Base-by-base conservation (phyloP, 2,113 vertebrate genomes). In the Steatornis caripensis region DNA sequence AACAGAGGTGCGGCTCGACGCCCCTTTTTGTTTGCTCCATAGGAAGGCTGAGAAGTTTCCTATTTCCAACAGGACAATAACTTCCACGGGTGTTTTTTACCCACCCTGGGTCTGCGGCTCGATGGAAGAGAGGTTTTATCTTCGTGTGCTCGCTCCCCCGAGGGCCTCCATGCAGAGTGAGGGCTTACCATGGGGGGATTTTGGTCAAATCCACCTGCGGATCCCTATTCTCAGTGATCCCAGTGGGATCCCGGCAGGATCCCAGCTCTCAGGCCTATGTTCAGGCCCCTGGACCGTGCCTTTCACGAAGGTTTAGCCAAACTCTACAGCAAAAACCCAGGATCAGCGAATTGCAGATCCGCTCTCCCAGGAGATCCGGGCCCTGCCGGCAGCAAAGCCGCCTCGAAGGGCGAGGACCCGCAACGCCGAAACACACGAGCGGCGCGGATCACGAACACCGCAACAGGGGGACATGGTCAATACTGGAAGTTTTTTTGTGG, bases 361-460 rank as follows among this genome's bases (percentile, higher is more conserved):
- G 21, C 21, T 57, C 55, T 1, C 23, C 8, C 23, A 9, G 20
- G 22, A 55, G 34, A 37, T 32, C 10, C 2, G 48, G 60, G 30
- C 13, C 19, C 5, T 20, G 22, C 29, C 5, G 6, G 23, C 27
- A 49, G 36, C 76, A 75, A 81, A 62, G 9, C 20, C 3, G 0
- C 23, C 62, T 32, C 2, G 0, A 36, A 41, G 60, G 45, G 54
- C 15, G 12, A 36, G 46, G n/a, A 34, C 17, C 41, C 57, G 37
- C 60, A 26, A 2, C 0, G 0, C 27, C 57, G 66, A n/a, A 46
- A 45, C 43, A 17, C 1, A 0, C 1, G 6, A 88, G 32, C 4
- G 26, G 58, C 5, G 9, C 41, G 22, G 51, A 45, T 2, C 45
- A 7, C 1, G 4, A 19, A 2, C 23, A 11, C 9, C 39, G 27